Conservation (phyloP, 1,140 invertebrate species). For the Drosophila parabipectinata region DNA sequence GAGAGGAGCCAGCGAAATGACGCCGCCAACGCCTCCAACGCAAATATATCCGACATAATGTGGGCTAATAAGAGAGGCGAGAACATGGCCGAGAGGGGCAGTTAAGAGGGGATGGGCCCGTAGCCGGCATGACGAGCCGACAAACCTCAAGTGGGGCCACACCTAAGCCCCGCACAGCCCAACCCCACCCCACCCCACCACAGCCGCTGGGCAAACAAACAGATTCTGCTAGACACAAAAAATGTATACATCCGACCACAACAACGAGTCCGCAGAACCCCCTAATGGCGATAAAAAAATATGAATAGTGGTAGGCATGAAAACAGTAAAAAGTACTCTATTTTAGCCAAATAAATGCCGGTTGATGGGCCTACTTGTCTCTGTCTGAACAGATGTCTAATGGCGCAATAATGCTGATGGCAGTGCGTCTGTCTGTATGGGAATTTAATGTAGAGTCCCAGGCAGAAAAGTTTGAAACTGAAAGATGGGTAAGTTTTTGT, state of each 20-base stretch:
- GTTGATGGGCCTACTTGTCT: slow-evolving; percentile 14
- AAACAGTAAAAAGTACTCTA: slow-evolving; percentile 48
- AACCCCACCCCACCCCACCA: slow-evolving; percentile 1
- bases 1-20: slow-evolving; percentile 28
- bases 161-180: slow-evolving; percentile 24
- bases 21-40: slow-evolving; percentile 47
- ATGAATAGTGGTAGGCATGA: slow-evolving; percentile 50
- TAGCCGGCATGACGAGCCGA: slow-evolving; percentile 41
- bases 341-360: slow-evolving; percentile 47
- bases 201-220: slow-evolving; percentile 49
- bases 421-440: slow-evolving; percentile 32
- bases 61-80: slow-evolving; percentile 54
- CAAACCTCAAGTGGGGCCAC: slow-evolving; percentile 67
- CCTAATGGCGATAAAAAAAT: slow-evolving; percentile 42
- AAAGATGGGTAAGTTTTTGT: slow-evolving; percentile 24
- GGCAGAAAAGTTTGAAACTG: slow-evolving; percentile 20
- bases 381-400: slow-evolving; percentile 59
- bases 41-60: slow-evolving; percentile 66
- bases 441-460: slow-evolving; percentile 34
- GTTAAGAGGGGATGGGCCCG: not conserved
- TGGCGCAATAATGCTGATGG: slow-evolving; percentile 61
- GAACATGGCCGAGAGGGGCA: not conserved
- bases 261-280: slow-evolving; percentile 13
- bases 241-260: slow-evolving; percentile 9
- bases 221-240: slow-evolving; percentile 52